A percentile compares a stretch with the other conserved stretches of the same genome.
Conservation (phyloP, 2,113 vertebrate species). For the Narcine bancroftii region DNA sequence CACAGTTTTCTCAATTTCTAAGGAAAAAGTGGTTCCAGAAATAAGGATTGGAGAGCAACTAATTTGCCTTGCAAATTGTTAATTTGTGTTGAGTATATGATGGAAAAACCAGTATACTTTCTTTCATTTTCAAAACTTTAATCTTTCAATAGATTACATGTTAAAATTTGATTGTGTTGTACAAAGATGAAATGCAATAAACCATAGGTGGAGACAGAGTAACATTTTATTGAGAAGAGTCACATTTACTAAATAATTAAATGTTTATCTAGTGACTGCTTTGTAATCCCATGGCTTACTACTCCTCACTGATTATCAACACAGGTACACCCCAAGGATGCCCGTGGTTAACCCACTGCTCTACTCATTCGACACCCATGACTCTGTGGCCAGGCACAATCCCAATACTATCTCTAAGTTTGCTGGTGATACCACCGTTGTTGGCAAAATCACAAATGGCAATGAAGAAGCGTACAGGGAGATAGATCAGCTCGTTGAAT, state of each 20-base stretch:
- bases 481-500: too few relatives aligned
- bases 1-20: background rate
- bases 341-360: too few relatives aligned
- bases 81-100: background rate
- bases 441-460: too few relatives aligned
- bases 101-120: background rate
- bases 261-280: background rate
- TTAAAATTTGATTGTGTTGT: background rate
- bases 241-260: background rate
- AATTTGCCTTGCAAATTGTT: background rate
- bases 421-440: too few relatives aligned
- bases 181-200: background rate
- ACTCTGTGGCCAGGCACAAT: too few relatives aligned
- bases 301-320: too few relatives aligned
- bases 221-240: background rate
- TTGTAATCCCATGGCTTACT: background rate
- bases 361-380: too few relatives aligned
- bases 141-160: background rate
- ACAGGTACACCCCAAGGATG: too few relatives aligned
- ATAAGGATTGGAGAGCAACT: background rate
- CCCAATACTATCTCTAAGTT: too few relatives aligned
- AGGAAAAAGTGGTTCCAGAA: background rate
- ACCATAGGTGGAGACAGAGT: background rate
- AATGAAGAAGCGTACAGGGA: too few relatives aligned
- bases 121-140: background rate